Conservation (phyloP, 2,113 vertebrate genomes). For the Cyprichromis sp. region DNA sequence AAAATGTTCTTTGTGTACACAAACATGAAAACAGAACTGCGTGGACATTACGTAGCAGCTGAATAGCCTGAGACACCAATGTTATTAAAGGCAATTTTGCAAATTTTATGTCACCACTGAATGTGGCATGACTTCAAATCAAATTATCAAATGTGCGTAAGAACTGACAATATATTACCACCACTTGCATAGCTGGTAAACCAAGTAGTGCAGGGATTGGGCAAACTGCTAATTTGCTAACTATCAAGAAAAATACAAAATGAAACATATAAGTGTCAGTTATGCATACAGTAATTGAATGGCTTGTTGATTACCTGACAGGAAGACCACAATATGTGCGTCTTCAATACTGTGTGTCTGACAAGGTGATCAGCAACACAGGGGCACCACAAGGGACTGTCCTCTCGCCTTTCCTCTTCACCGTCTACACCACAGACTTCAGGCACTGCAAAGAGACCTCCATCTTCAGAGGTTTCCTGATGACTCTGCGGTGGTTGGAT, state of each 20-base stretch:
- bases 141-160: neutral
- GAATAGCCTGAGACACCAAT: neutral
- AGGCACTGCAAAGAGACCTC: no score
- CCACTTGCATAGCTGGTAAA: neutral
- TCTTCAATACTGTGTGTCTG: no score
- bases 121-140: neutral
- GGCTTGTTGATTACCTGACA: no score
- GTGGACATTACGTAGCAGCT: neutral
- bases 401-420: no score
- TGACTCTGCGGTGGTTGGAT: no score
- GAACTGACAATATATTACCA: neutral
- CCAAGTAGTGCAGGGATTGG: neutral
- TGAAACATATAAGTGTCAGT: neutral
- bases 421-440: no score
- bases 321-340: no score
- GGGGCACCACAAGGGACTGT: no score
- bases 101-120: accelerated
- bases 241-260: neutral
- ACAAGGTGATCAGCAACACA: no score
- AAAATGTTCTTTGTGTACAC: neutral
- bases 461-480: no score
- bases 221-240: neutral
- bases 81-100: neutral
- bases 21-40: neutral
- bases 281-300: neutral